Evolutionary conservation across 1,140 invertebrate genomes (phyloP).

Genomic region (Nylanderia fulva): DNA sequence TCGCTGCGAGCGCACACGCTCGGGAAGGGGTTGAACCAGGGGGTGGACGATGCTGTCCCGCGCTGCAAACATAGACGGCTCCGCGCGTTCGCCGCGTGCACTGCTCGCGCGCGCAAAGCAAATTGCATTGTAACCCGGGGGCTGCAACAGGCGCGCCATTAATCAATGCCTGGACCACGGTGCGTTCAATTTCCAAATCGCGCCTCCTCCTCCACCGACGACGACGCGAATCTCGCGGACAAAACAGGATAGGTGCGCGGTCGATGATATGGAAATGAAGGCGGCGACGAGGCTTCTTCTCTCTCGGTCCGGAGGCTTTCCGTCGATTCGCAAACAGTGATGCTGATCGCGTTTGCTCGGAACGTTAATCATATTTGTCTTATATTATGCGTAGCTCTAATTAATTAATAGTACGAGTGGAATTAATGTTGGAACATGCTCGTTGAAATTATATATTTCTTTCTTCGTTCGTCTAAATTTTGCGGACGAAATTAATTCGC

Average conservation of each 20-base stretch:
- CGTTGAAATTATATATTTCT: no score
- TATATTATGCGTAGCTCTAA: background rate
- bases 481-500: no score
- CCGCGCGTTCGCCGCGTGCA: slow-evolving; percentile 5
- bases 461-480: no score
- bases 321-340: background rate
- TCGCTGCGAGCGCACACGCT: slow-evolving; percentile 79
- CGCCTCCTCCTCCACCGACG: background rate
- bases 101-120: slow-evolving; percentile 75
- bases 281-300: background rate
- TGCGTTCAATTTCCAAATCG: slow-evolving; percentile 82
- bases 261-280: slow-evolving; percentile 54
- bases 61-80: slow-evolving; percentile 44
- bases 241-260: slow-evolving; percentile 39
- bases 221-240: slow-evolving; percentile 15
- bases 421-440: background rate
- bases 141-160: slow-evolving; percentile 86
- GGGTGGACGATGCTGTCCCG: background rate
- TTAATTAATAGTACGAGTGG: background rate
- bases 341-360: background rate
- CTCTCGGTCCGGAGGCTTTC: background rate
- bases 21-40: background rate
- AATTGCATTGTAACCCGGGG: slow-evolving; percentile 86
- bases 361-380: background rate
- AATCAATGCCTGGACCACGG: slow-evolving; percentile 84